A percentile compares a stretch with the other conserved stretches of the same genome.
phyloP scores from a whole-genome alignment of 2,113 vertebrate genomes.

The Chrysochloris asiatica region DNA sequence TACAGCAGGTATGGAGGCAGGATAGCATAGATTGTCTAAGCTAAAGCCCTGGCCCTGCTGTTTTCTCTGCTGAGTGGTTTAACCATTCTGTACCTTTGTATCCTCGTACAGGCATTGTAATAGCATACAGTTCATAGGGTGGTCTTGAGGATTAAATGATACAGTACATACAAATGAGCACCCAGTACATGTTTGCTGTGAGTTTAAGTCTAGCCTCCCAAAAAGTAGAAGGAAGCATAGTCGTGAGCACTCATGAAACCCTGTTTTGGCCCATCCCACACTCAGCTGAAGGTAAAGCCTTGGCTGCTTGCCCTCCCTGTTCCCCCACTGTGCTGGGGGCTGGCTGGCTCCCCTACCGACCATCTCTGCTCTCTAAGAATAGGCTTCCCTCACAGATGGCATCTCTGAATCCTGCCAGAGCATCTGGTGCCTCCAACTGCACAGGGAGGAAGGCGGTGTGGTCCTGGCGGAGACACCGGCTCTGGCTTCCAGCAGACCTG shows the following conservation, averaged over 20 bases:
- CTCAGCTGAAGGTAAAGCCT: conserved; percentile 33
- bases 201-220: not conserved
- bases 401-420: conserved; percentile 73
- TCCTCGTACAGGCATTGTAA: not conserved
- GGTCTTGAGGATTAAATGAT: not conserved
- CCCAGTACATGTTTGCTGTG: not conserved
- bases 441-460: conserved; percentile 67
- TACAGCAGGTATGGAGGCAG: not conserved
- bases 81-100: conserved; percentile 2
- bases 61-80: not conserved
- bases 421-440: conserved; percentile 79
- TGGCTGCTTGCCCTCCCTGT: conserved; percentile 30
- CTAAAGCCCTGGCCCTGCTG: not conserved
- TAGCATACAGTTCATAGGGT: not conserved
- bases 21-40: not conserved
- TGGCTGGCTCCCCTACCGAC: conserved; percentile 31
- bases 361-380: conserved; percentile 79
- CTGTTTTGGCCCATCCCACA: conserved; percentile 5
- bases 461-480: conserved; percentile 22
- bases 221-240: not conserved
- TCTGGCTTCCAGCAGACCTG: conserved; percentile 47
- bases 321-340: conserved; percentile 15
- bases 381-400: conserved; percentile 78
- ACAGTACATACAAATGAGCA: not conserved
- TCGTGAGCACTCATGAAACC: not conserved